Conservation (phyloP, 2,888 invertebrate genomes). For the Chromoteleia sp. region DNA sequence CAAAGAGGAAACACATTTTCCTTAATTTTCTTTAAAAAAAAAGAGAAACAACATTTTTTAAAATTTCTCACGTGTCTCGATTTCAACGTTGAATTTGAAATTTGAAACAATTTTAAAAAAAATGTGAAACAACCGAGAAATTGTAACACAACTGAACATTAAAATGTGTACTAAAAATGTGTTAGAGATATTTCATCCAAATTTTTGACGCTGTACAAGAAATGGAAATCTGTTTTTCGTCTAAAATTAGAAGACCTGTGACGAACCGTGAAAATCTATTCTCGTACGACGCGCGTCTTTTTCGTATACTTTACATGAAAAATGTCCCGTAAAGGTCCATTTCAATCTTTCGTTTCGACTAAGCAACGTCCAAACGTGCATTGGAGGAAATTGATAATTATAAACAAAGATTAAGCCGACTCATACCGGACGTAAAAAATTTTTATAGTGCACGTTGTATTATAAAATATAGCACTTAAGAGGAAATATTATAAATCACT, state of each 20-base stretch:
- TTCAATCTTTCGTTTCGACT: constrained; percentile 10
- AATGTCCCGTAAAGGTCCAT: background rate
- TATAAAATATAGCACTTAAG: background rate
- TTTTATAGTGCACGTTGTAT: background rate
- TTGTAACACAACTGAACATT: background rate
- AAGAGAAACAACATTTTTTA: too few species aligned
- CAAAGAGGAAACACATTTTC: too few species aligned
- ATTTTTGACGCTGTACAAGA: constrained; percentile 3
- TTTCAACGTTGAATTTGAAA: background rate
- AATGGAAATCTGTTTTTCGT: constrained; percentile 31
- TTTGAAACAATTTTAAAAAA: too few species aligned
- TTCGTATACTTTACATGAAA: background rate
- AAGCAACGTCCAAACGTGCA: too few species aligned
- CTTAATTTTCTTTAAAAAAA: too few species aligned
- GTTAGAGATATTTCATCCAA: constrained; percentile 33
- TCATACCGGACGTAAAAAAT: too few species aligned
- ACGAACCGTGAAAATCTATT: constrained; percentile 37
- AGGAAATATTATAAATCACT: too few species aligned
- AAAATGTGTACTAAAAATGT: constrained; percentile 17
- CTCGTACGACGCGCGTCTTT: background rate
- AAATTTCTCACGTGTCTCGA: constrained; percentile 17
- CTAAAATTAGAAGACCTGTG: constrained; percentile 23
- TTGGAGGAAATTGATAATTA: too few species aligned
- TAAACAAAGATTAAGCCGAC: too few species aligned
- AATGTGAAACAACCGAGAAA: too few species aligned